These are phyloP conservation scores for Propithecus deckenii DNA, from an alignment of 2,797 vertebrate species.

Conservation along the genomic window DNA sequence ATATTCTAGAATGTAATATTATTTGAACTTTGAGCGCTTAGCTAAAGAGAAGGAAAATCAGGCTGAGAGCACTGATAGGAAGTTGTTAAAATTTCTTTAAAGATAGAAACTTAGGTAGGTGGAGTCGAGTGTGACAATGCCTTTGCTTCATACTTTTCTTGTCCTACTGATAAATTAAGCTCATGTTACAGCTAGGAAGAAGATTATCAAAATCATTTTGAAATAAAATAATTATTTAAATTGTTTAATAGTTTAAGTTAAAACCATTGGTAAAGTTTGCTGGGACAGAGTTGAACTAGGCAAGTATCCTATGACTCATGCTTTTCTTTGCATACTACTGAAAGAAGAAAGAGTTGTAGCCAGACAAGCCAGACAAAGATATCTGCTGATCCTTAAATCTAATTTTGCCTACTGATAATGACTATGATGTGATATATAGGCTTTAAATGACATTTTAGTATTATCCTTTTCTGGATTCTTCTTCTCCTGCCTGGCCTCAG, in stretches of 20 bases:
- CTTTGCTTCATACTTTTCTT: neutral
- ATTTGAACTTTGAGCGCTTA: neutral
- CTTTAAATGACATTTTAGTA: constrained; percentile 11
- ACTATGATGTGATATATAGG: neutral
- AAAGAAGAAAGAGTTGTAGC: constrained; percentile 15
- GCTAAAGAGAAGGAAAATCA: neutral
- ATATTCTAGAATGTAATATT: neutral
- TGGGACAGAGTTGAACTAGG: neutral
- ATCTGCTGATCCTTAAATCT: neutral
- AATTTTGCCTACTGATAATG: neutral
- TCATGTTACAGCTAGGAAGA: neutral
- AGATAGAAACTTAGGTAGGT: neutral
- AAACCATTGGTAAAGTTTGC: neutral
- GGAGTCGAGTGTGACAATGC: neutral
- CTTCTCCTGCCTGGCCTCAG: neutral
- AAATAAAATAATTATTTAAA: neutral
- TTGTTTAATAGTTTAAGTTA: neutral
- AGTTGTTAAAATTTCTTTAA: constrained; percentile 12
- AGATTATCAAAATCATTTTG: neutral
- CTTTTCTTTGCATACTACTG: neutral
- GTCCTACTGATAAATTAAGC: neutral
- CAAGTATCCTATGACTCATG: neutral
- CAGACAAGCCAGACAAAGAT: neutral
- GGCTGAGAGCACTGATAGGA: neutral
- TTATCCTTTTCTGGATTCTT: neutral